Conservation (phyloP, 2,113 vertebrate genomes). For the Nothocercus nigrocapillus region DNA sequence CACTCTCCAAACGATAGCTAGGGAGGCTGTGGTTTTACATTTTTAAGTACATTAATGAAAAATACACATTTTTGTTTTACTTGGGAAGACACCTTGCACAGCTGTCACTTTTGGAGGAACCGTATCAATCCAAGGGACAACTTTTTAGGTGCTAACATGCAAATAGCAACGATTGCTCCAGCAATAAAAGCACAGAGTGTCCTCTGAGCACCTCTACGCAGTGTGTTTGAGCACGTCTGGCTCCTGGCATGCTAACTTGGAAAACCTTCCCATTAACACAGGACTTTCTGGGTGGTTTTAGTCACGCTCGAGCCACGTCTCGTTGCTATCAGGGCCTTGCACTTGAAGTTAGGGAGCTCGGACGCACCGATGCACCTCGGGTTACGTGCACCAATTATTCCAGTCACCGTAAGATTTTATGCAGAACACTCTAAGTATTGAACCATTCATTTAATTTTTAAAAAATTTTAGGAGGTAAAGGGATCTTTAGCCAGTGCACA, state of each 20-base stretch:
- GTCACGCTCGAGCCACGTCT: background rate
- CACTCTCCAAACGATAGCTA: background rate
- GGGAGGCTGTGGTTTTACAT: background rate
- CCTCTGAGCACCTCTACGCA: background rate
- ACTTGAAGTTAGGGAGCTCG: background rate
- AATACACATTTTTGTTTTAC: constrained; percentile 22
- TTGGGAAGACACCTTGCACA: constrained; percentile 6
- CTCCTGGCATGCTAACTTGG: background rate
- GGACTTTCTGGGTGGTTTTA: background rate
- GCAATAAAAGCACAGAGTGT: background rate
- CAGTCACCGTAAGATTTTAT: background rate
- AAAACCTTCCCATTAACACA: background rate
- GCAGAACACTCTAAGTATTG: background rate
- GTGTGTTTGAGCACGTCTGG: background rate
- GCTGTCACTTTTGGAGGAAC: background rate
- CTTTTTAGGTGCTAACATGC: background rate
- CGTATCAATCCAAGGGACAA: background rate
- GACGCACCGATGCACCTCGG: background rate
- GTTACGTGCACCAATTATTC: background rate
- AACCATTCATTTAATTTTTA: background rate
- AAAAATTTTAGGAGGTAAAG: constrained; percentile 27
- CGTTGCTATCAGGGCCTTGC: background rate
- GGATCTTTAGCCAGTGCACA: background rate
- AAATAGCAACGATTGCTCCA: background rate
- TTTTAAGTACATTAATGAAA: constrained; percentile 45